Evolutionary conservation across 2,888 invertebrate genomes (phyloP).

Genomic region (Gandaritis pyraliata): DNA sequence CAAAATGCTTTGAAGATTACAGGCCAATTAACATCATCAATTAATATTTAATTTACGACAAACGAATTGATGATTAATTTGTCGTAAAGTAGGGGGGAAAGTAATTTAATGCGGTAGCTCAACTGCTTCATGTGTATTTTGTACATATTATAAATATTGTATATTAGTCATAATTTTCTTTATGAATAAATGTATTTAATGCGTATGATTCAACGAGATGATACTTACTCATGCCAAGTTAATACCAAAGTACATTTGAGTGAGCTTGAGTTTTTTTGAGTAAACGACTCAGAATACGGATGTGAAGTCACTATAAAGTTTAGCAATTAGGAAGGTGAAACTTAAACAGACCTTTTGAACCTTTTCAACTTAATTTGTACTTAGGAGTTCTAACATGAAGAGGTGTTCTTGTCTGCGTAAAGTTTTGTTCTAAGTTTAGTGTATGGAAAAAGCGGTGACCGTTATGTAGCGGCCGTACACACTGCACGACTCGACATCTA

Average conservation of each 20-base stretch:
- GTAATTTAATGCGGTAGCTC: neutral
- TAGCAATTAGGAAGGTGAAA: neutral
- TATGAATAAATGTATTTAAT: no score
- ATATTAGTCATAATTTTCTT: no score
- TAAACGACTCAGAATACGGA: neutral
- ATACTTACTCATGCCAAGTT: neutral
- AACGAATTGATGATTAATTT: slow-evolving; percentile 17
- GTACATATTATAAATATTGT: no score
- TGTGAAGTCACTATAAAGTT: neutral
- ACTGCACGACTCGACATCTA: no score
- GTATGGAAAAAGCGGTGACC: neutral
- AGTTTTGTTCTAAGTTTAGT: neutral
- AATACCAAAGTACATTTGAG: no score
- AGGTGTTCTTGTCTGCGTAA: no score
- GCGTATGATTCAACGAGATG: no score
- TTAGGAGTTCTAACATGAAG: neutral
- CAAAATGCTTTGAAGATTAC: slow-evolving; percentile 26
- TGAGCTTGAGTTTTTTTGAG: no score
- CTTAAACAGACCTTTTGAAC: neutral
- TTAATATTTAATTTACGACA: slow-evolving; percentile 41
- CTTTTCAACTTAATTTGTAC: neutral
- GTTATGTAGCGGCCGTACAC: no score
- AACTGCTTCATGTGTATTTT: no score
- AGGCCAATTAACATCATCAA: slow-evolving; percentile 34
- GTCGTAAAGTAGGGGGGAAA: slow-evolving; percentile 5